These are phyloP conservation scores for Calyptommatus sinebrachiatus DNA, from an alignment of 2,113 vertebrate species.

Conservation along the genomic window DNA sequence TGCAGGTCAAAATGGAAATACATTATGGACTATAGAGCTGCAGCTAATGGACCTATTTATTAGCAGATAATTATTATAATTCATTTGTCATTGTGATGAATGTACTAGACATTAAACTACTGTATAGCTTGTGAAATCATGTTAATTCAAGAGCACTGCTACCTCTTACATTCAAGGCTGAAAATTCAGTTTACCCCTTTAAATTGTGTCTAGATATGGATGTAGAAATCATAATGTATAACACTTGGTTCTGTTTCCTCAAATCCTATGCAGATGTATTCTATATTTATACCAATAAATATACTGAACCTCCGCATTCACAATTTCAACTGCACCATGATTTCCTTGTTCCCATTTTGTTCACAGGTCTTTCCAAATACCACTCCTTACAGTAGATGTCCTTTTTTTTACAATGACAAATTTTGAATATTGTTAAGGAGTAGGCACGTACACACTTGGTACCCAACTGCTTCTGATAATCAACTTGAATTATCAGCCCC, in stretches of 20 bases:
- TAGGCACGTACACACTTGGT: too few species aligned
- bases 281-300: too few species aligned
- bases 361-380: too few species aligned
- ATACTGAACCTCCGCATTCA: too few species aligned
- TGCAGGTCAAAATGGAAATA: slow-evolving; percentile 8
- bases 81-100: slow-evolving; percentile 7
- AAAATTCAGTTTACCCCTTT: neutral
- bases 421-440: too few species aligned
- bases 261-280: neutral
- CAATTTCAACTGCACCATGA: too few species aligned
- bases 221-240: neutral
- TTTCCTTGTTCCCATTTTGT: too few species aligned
- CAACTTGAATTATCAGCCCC: too few species aligned
- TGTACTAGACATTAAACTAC: neutral
- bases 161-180: neutral
- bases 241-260: neutral
- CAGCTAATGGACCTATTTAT: slow-evolving; percentile 10
- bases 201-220: neutral
- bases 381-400: too few species aligned
- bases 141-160: neutral
- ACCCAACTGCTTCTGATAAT: too few species aligned
- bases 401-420: too few species aligned
- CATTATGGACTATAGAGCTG: neutral
- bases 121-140: neutral
- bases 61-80: slow-evolving; percentile 23